Percentiles rank a stretch among this genome's conserved stretches.
Evolutionary conservation across 2,113 vertebrate genomes (phyloP).

Genomic region (Thalassarche chlororhynchos): DNA sequence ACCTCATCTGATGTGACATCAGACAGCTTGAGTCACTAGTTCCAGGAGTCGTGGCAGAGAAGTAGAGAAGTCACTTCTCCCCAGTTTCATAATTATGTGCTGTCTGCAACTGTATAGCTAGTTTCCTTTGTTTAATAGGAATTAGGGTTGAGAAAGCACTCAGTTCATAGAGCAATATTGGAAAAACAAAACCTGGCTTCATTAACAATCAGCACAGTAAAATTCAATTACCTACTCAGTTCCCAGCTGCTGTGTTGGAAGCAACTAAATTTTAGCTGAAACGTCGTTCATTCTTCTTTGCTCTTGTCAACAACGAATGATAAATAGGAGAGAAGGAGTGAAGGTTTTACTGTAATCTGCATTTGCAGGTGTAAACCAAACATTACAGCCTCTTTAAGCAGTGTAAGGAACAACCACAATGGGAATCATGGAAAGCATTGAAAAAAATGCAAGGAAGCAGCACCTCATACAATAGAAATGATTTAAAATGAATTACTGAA

Average conservation of each 20-base stretch:
- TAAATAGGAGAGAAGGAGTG: not conserved
- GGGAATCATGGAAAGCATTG: not conserved
- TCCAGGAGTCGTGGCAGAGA: not conserved
- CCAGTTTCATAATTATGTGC: not conserved
- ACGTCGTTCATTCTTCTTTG: not conserved
- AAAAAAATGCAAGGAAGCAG: not conserved
- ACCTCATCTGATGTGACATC: not conserved
- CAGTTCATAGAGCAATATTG: not conserved
- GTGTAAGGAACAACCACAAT: not conserved
- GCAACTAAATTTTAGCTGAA: not conserved
- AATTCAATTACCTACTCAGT: not conserved
- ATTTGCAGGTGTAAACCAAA: not conserved
- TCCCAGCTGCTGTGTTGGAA: not conserved
- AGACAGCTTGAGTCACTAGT: not conserved
- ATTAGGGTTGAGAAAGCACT: not conserved
- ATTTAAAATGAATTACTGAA: not conserved
- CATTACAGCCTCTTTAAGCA: not conserved
- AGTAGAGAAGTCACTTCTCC: not conserved
- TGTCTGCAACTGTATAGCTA: not conserved
- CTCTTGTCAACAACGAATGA: not conserved
- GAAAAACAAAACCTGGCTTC: not conserved
- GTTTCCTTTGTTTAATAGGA: not conserved
- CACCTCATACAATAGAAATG: not conserved
- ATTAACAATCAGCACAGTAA: not conserved
- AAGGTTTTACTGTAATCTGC: not conserved